Evolutionary conservation across 2,888 invertebrate species (phyloP), one percentile per base, ranked within the genome.

Genomic region (Mimachlamys varia): DNA sequence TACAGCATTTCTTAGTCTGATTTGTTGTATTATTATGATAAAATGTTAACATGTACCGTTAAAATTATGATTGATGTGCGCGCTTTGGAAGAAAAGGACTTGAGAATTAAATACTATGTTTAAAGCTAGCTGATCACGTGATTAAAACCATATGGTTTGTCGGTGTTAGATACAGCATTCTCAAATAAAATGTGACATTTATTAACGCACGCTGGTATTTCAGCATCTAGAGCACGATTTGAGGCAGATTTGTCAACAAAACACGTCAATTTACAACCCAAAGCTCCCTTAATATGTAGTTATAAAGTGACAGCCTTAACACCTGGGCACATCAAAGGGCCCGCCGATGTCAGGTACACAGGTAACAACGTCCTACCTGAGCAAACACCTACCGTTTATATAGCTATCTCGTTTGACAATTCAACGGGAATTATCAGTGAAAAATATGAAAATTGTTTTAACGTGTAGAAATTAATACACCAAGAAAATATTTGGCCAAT

Each of bases 211-310:
- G 88, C 88, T 90, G 88, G 62, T 88, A 90, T 58, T 90, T 90
- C 88, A 90, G 88, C 90, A 90, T 88, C 90, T 88, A 50, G 88
- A 90, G 90, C 90, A 90, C 90, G 90, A 90, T 88, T 88, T 88
- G 38, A 38, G 88, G 90, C 90, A 88, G 90, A 58, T 90, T 90
- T 90, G 90, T 90, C 50, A 90, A 90, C 90, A 90, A 49, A 50
- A 90, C 55, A 90, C 90, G 88, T 62, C 88, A 90, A 90, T 90
- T 90, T 90, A 90, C 88, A 88, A 88, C 62, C 88, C 88, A 44
- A 88, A 44, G n/a, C 88, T 50, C 88, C 90, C 88, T 58, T 58
- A 88, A 90, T 88, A 88, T 88, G 88, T 88, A 88, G 90, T 88
- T 88, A 88, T 90, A 90, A 90, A 90, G 88, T 90, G 90, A 58